phyloP scores from a whole-genome alignment of 2,113 vertebrate genomes.

The Erythrocercus mccallii region DNA sequence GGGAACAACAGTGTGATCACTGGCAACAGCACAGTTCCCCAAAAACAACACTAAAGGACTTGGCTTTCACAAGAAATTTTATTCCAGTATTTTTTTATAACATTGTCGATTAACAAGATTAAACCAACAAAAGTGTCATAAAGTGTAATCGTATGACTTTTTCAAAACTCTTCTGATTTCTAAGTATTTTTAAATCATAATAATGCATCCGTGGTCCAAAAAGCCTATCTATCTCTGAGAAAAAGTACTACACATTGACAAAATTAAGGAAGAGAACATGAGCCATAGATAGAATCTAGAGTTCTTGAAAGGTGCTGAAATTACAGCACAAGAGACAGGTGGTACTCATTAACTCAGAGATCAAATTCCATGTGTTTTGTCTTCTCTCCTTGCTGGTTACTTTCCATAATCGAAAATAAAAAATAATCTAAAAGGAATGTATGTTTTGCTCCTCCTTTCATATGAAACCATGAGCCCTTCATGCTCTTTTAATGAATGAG shows the following conservation, averaged over 20 bases:
- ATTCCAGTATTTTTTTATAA: neutral
- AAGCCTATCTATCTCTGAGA: neutral
- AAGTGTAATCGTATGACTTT: neutral
- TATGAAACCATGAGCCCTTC: neutral
- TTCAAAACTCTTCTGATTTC: neutral
- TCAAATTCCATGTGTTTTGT: constrained; percentile 34
- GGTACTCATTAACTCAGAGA: constrained; percentile 18
- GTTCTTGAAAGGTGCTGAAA: constrained; percentile 40
- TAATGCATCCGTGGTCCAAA: neutral
- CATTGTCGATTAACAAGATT: neutral
- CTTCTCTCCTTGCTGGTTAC: neutral
- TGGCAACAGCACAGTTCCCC: neutral
- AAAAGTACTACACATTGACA: neutral
- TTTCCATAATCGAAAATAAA: neutral
- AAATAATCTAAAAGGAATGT: neutral
- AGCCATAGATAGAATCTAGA: constrained; percentile 19
- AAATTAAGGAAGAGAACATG: neutral
- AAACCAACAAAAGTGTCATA: neutral
- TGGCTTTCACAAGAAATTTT: neutral
- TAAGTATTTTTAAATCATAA: neutral
- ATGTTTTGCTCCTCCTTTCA: neutral
- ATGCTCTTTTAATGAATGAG: neutral
- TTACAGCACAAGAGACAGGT: constrained; percentile 30
- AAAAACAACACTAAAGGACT: neutral
- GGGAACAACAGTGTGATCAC: neutral